Conservation (phyloP, 2,113 vertebrate species). For the Elephas maximus region DNA sequence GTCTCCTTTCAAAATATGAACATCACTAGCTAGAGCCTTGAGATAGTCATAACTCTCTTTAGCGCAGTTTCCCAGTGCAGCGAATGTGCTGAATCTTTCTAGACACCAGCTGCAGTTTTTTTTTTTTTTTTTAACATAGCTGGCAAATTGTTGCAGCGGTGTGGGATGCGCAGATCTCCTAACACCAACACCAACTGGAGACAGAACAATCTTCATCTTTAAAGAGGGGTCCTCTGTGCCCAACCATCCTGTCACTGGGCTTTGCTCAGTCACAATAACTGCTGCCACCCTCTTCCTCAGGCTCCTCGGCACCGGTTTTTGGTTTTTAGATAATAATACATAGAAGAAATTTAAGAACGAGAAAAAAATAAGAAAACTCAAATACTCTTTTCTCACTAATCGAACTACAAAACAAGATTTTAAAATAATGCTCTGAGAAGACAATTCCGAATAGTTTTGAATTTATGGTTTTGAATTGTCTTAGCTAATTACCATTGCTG, state of each 20-base stretch:
- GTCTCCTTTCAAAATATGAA: conserved; percentile 98
- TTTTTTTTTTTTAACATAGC: conserved; percentile 97
- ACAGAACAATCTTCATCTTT: too few relatives aligned
- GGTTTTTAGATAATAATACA: not conserved
- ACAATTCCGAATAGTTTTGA: too few relatives aligned
- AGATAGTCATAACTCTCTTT: conserved; percentile 99
- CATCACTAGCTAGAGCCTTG: conserved; percentile 98
- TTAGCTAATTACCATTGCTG: not conserved
- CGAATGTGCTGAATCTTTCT: conserved; percentile 99
- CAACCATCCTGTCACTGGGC: conserved; percentile 83
- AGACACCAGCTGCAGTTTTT: conserved; percentile 92
- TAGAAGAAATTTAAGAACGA: not conserved
- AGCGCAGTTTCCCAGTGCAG: conserved; percentile 99
- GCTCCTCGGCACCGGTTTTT: not conserved
- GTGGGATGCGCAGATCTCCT: conserved; percentile 99
- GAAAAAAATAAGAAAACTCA: not conserved
- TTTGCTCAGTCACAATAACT: conserved; percentile 61
- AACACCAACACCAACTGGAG: conserved; percentile 98
- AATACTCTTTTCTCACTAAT: not conserved
- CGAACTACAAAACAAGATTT: not conserved
- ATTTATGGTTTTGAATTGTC: not conserved
- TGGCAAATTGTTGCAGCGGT: conserved; percentile 98
- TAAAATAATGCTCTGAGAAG: not conserved
- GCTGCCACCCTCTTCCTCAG: conserved; percentile 73
- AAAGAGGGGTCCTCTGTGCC: not conserved